A percentile compares a stretch with the other conserved stretches of the same genome.
These are phyloP conservation scores for Apoderus coryli DNA, from an alignment of 2,888 invertebrate species.

Conservation along the genomic window DNA sequence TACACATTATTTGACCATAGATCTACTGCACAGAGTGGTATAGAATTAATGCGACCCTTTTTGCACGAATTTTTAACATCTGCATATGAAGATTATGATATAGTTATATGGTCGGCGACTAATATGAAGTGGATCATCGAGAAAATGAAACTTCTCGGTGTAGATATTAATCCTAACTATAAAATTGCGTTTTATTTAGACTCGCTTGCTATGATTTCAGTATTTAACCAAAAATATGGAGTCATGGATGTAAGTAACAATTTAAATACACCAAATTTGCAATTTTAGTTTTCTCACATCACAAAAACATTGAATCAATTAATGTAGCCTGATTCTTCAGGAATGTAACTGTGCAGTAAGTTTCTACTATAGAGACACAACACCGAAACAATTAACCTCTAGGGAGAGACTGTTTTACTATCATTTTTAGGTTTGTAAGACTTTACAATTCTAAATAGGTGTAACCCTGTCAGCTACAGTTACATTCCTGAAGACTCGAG, in stretches of 20 bases:
- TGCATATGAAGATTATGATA: constrained; percentile 84
- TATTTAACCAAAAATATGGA: constrained; percentile 80
- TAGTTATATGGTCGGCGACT: constrained; percentile 97
- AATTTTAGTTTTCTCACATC: too few species aligned
- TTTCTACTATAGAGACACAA: too few species aligned
- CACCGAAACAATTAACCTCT: too few species aligned
- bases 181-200: constrained; percentile 89
- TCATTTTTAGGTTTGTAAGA: too few species aligned
- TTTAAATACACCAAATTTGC: too few species aligned
- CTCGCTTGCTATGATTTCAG: constrained; percentile 87
- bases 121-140: constrained; percentile 98
- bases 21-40: constrained; percentile 74
- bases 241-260: constrained; percentile 62
- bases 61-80: constrained; percentile 85
- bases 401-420: too few species aligned
- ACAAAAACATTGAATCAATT: too few species aligned
- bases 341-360: too few species aligned
- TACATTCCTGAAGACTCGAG: too few species aligned
- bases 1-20: constrained; percentile 94
- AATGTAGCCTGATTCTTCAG: too few species aligned
- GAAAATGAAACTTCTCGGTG: constrained; percentile 87
- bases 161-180: constrained; percentile 66
- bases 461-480: too few species aligned
- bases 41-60: constrained; percentile 85
- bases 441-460: too few species aligned